Conservation (phyloP, 2,113 vertebrate genomes). For the Sminthopsis crassicaudata region DNA sequence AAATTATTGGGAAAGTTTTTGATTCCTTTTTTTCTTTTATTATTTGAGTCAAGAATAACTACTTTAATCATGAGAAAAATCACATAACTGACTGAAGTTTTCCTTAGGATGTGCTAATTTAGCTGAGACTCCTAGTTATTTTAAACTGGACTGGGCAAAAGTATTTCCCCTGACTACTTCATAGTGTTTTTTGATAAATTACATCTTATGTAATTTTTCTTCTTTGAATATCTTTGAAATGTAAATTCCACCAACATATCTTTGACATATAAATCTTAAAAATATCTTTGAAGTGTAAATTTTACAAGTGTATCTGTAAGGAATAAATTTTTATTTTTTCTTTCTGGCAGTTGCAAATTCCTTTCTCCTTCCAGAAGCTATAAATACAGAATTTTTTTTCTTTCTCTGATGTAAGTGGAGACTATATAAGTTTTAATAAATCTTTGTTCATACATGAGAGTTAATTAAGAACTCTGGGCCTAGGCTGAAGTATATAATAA, state of each 20-base stretch:
- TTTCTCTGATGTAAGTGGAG: background rate
- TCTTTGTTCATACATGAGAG: background rate
- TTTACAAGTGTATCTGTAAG: background rate
- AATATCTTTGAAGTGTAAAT: background rate
- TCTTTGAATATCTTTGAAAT: background rate
- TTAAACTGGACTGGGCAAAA: background rate
- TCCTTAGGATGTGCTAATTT: background rate
- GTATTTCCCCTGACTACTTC: background rate
- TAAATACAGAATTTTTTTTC: background rate
- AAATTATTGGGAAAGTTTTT: background rate
- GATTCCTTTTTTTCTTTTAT: background rate
- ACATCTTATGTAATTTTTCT: background rate
- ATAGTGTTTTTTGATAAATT: background rate
- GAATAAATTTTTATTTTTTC: background rate
- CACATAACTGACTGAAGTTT: background rate
- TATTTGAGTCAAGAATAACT: background rate
- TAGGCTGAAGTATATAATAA: background rate
- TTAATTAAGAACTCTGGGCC: background rate
- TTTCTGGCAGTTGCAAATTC: background rate
- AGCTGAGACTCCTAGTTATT: background rate
- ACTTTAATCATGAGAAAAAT: background rate
- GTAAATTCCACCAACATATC: background rate
- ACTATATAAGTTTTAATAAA: background rate
- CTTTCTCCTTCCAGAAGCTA: background rate
- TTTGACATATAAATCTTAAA: background rate